These are phyloP conservation scores for Muntiacus muntjak DNA, from an alignment of 2,113 vertebrate species.

Conservation along the genomic window DNA sequence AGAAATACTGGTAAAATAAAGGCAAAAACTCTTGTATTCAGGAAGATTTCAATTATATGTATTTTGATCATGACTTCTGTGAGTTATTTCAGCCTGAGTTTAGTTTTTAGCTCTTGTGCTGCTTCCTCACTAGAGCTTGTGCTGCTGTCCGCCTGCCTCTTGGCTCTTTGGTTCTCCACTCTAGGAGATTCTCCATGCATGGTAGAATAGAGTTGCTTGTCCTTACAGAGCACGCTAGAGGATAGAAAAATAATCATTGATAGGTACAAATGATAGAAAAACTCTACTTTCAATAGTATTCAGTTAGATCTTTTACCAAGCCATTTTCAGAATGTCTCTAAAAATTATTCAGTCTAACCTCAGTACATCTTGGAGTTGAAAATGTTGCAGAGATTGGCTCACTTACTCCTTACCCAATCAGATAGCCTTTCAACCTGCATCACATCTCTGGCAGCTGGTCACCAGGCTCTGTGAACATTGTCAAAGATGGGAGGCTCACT, in stretches of 20 bases:
- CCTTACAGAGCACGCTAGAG: background rate
- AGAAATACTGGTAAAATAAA: background rate
- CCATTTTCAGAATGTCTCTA: constrained; percentile 4
- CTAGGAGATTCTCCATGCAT: background rate
- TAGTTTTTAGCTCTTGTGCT: background rate
- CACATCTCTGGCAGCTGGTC: background rate
- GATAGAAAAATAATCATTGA: background rate
- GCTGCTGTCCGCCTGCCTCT: background rate
- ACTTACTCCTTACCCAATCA: background rate
- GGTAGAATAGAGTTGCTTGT: background rate
- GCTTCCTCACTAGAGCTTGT: background rate
- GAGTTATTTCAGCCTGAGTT: background rate
- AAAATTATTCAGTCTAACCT: background rate
- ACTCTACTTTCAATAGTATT: background rate
- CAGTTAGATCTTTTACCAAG: background rate
- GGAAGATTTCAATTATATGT: background rate
- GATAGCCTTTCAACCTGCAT: background rate
- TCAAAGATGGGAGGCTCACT: background rate
- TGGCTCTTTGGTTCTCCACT: background rate
- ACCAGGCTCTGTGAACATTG: background rate
- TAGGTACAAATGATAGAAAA: background rate
- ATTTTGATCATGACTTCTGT: background rate
- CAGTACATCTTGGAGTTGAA: background rate
- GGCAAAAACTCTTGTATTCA: background rate
- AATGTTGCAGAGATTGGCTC: background rate